Base-by-base conservation (phyloP, 2,888 invertebrate species). In the Zele albiditarsus region DNA sequence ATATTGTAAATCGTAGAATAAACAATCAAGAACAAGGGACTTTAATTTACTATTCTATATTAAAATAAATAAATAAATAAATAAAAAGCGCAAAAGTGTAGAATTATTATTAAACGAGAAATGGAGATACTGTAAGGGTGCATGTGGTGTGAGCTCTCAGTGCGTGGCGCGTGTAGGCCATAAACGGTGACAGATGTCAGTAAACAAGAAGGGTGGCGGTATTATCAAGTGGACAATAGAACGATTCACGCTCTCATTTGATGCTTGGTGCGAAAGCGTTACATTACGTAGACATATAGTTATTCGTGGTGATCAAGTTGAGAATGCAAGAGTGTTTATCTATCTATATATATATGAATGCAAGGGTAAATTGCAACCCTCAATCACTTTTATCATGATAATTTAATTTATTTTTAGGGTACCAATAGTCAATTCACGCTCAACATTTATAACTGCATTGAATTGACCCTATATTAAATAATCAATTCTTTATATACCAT, bases 111-210 rank as follows among this genome's bases (percentile, higher is more conserved):
- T 68, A 74, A 74, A 69, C 33, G 62, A 38, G 28, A 46, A 46
- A 46, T 27, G 16, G 10, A 53, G 16, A 57, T 28, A 31, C 23
- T 46, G n/a, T n/a, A 46, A 46, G 46, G 46, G 46, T 46, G 46
- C 38, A 38, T 38, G 38, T 6, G 46, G 46, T 46, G 33, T 33
- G 6, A 33, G 33, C 46, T 42, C 38, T 62, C 62, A 20, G 68
- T 23, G 23, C 62, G 27, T 46, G 38, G 72, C 62, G 76, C 75
- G 80, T 76, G 75, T 75, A 70, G 74, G 69, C 77, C 77, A 80
- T 83, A 85, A 88, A 88, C 84, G 82, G 85, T 88, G 87, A 88
- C 89, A 89, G 89, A 89, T 88, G 88, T 88, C 82, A 82, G 85
- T 86, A 88, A 88, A 89, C 86, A 88, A 85, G 86, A 81, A 85